Evolutionary conservation across 2,888 invertebrate genomes (phyloP), one percentile per base, ranked within the genome.

Genomic region (Dryocosmus kuriphilus): DNA sequence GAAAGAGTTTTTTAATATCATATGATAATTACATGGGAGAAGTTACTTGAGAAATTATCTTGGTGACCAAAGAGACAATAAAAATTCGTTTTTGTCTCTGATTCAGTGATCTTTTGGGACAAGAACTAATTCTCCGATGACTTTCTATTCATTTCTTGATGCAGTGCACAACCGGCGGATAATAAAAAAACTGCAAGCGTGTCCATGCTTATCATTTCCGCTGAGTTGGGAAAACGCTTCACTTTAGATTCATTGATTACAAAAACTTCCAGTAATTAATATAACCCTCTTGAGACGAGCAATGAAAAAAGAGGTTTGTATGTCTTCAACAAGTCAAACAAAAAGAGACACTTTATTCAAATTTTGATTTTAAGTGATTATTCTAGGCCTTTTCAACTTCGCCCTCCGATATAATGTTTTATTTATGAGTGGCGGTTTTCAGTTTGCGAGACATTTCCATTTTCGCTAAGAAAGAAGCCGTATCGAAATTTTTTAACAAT

Each of bases 141-240:
- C 63, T 63, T 35, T 19, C 11, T 41, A n/a, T 65, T 22, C 41
- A 22, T 63, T 65, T 22, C 41, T 41, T 41, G 41, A 65, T 19
- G 41, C 41, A 41, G 67, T 51, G 27, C n/a, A 71, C 27, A 71
- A 46, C 46, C 46, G 46, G 19, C 24, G 46, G 46, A 5, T 27
- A 71, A 41, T 27, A 2, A 8, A 71, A 51, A 71, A 71, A n/a
- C 30, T 51, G 30, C 5, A 71, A 71, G 30, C 19, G 51, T 51
- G 27, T 71, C 71, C 16, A 51, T 30, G 30, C 71, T 71, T 71
- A 71, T 71, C 71, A 71, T 71, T 51, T 46, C 51, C 51, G 71
- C 71, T 71, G 71, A 71, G 32, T 55, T 51, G 27, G 71, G 14
- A 32, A 27, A 71, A 32, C 19, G n/a, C 51, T 55, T 51, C 9